Percentiles rank a stretch among this genome's conserved stretches.
Conservation (phyloP, 1,140 invertebrate genomes). For the Ostrea denselamellosa region DNA sequence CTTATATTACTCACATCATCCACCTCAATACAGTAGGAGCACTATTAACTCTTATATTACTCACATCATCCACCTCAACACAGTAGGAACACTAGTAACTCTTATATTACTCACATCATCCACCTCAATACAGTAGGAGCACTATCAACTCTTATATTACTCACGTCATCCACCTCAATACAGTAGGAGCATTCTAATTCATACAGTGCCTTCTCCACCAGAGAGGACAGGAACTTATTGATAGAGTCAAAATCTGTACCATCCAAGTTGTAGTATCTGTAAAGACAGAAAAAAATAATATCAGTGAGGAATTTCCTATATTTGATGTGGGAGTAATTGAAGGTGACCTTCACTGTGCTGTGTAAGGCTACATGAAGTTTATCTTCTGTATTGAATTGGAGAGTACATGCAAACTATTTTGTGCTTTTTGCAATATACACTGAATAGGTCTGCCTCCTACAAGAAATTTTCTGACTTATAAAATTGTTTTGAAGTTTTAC, state of each 20-base stretch:
- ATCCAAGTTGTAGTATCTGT: constrained; percentile 90
- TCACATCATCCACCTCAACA: constrained; percentile 77
- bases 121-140: constrained; percentile 77
- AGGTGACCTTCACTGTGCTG: too few relatives aligned
- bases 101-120: constrained; percentile 54
- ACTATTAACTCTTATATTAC: neutral
- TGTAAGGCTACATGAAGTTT: too few relatives aligned
- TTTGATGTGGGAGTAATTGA: too few relatives aligned
- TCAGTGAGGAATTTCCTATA: neutral
- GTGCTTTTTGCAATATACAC: too few relatives aligned
- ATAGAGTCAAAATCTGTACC: constrained; percentile 86
- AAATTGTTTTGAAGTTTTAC: too few relatives aligned
- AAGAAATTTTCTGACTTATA: too few relatives aligned
- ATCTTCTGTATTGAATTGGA: too few relatives aligned
- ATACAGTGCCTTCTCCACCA: constrained; percentile 89
- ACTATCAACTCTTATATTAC: constrained; percentile 87
- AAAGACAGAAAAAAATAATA: constrained; percentile 56
- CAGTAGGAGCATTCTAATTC: constrained; percentile 89
- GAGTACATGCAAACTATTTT: too few relatives aligned
- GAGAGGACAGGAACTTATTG: constrained; percentile 82
- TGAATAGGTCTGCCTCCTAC: too few relatives aligned
- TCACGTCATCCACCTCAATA: constrained; percentile 85
- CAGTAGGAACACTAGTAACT: constrained; percentile 88
- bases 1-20: constrained; percentile 77
- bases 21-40: constrained; percentile 70